These are phyloP conservation scores for Onychomys leucogaster DNA, from an alignment of 2,797 vertebrate genomes.

Conservation along the genomic window DNA sequence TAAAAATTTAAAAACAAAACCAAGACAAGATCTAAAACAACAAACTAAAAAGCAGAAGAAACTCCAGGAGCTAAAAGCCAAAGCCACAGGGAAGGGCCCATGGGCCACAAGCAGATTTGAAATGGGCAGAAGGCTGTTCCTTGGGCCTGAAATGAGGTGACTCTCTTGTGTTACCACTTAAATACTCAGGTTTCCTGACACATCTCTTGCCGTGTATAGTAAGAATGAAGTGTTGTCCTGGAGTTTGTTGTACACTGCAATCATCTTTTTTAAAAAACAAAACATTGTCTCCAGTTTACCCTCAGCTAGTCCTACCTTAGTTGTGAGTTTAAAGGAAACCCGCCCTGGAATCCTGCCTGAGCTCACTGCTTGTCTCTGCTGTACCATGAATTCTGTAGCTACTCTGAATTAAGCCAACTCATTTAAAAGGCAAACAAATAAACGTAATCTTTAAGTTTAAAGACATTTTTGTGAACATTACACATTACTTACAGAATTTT, in stretches of 20 bases:
- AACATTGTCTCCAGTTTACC: neutral
- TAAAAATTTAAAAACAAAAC: neutral
- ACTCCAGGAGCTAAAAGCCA: neutral
- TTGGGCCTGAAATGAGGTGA: conserved; percentile 17
- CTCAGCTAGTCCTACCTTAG: neutral
- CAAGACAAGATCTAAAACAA: neutral
- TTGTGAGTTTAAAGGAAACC: neutral
- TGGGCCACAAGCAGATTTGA: conserved; percentile 93
- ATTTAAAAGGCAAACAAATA: neutral
- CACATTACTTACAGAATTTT: neutral
- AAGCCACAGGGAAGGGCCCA: neutral
- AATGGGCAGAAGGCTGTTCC: conserved; percentile 93
- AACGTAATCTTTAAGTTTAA: neutral
- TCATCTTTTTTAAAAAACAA: conserved; percentile 74
- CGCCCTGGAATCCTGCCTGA: neutral
- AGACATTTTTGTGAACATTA: neutral
- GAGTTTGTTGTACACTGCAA: conserved; percentile 69
- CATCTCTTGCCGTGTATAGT: conserved; percentile 39
- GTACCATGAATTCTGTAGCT: conserved; percentile 1
- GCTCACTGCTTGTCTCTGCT: neutral
- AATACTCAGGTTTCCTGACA: conserved; percentile 43
- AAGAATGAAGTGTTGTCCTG: conserved; percentile 63
- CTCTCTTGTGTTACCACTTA: conserved; percentile 29
- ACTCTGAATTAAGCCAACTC: conserved; percentile 62
- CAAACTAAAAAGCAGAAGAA: neutral